Evolutionary conservation across 2,888 invertebrate genomes (phyloP), one percentile per base, ranked within the genome.

Genomic region (Zonitis immaculata): DNA sequence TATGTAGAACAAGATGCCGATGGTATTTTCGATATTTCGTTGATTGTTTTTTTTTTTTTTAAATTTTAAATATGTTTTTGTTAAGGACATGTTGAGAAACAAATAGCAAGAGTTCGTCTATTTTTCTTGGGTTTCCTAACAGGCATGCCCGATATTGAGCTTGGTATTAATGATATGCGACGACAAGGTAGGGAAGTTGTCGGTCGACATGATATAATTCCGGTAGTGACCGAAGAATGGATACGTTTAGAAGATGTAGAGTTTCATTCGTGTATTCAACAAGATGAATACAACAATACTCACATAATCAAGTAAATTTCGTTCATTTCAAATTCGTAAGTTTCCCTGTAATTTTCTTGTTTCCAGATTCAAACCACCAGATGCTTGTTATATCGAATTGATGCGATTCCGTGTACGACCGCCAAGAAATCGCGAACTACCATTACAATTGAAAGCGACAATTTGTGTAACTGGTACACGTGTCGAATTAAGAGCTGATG

Each of bases 121-220:
- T 98, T 98, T 80, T 96, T 97, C 78, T 80, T 98, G 51, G 95
- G 95, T 22, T 99, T 99, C 76, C 81, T 99, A 12, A 91, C 95
- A 64, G 94, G 95, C 49, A 93, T 94, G 90, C 98, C 98, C 3
- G 90, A 91, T 71, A 87, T 98, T 60, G 99, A 99, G 78, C 79
- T 99, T 64, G 99, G 99, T 3, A 85, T 99, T 52, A 99, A 99
- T 77, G 99, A 99, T 77, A 85, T 95, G 82, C 85, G 93, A 76
- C 82, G 97, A n/a, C 94, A 96, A 77, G 98, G 98, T n/a, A 90
- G 89, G 77, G 99, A 99, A 81, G 96, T 99, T 48, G 99, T 99
- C 1, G 96, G 99, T 0, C 82, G 99, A 3, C 96, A 97, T 77
- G 99, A 99, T 78, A 99, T 99, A 74, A 95, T 99, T 73, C 98